Percentiles rank a stretch among this genome's conserved stretches.
These are phyloP conservation scores for Ictalurus punctatus DNA, from an alignment of 2,113 vertebrate species.

Conservation along the genomic window DNA sequence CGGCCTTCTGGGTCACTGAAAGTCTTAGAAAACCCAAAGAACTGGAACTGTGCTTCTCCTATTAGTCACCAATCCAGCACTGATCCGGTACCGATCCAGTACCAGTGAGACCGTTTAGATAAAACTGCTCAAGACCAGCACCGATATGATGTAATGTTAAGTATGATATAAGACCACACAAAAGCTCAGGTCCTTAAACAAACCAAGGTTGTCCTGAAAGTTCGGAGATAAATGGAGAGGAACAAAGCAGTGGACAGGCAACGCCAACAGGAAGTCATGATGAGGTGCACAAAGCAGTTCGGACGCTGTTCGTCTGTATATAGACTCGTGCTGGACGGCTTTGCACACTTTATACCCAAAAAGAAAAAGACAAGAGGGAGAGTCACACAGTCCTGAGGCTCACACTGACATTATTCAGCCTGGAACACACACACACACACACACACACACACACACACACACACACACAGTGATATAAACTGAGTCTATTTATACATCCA, in stretches of 20 bases:
- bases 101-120: neutral
- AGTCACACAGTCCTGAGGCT: slow-evolving; percentile 57
- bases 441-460: slow-evolving; percentile 31
- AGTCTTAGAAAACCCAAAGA: neutral
- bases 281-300: neutral
- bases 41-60: neutral
- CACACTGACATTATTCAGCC: slow-evolving; percentile 63
- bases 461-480: neutral
- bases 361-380: slow-evolving; percentile 18
- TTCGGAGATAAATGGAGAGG: neutral
- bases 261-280: neutral
- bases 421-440: slow-evolving; percentile 40
- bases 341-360: slow-evolving; percentile 4
- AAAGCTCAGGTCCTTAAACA: neutral
- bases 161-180: neutral
- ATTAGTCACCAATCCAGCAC: neutral
- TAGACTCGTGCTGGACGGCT: neutral
- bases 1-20: neutral
- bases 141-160: neutral
- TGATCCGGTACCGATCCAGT: neutral
- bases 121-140: neutral
- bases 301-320: neutral
- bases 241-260: neutral
- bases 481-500: slow-evolving; percentile 8
- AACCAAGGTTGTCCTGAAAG: neutral